These are phyloP conservation scores for Caenorhabditis tropicalis DNA, from an alignment of 1,140 invertebrate genomes.

Conservation along the genomic window DNA sequence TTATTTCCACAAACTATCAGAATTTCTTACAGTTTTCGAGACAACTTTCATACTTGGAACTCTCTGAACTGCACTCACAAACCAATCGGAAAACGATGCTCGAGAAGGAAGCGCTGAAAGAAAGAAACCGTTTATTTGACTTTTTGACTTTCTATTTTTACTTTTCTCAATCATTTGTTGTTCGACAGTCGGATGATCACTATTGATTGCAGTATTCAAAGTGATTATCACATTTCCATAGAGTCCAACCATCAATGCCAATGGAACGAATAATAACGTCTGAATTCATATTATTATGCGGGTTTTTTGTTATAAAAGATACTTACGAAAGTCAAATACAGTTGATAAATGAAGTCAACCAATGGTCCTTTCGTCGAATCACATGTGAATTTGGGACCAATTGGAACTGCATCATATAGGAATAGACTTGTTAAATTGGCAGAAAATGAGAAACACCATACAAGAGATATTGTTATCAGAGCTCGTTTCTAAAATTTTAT, in stretches of 20 bases:
- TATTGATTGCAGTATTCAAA: constrained; percentile 59
- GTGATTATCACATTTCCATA: constrained; percentile 61
- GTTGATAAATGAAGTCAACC: constrained; percentile 57
- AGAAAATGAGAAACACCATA: constrained; percentile 54
- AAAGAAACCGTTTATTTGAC: too few relatives aligned
- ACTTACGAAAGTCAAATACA: constrained; percentile 60
- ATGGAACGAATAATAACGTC: constrained; percentile 56
- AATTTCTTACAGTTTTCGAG: neutral
- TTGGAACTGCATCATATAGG: constrained; percentile 54
- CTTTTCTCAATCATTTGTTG: constrained; percentile 54
- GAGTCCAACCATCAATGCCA: constrained; percentile 56
- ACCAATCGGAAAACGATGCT: constrained; percentile 54
- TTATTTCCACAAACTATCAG: neutral
- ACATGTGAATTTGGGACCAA: constrained; percentile 49
- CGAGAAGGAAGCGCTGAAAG: constrained; percentile 37
- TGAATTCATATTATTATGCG: neutral
- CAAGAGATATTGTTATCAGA: constrained; percentile 54
- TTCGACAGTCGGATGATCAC: constrained; percentile 51
- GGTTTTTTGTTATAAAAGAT: neutral
- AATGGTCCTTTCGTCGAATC: constrained; percentile 44
- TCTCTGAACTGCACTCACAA: constrained; percentile 41
- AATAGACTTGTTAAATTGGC: constrained; percentile 47
- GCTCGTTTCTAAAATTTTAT: constrained; percentile 53
- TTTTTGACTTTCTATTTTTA: neutral
- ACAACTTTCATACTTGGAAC: constrained; percentile 24